phyloP scores from a whole-genome alignment of 2,113 vertebrate genomes.

The Apeltes quadracus region DNA sequence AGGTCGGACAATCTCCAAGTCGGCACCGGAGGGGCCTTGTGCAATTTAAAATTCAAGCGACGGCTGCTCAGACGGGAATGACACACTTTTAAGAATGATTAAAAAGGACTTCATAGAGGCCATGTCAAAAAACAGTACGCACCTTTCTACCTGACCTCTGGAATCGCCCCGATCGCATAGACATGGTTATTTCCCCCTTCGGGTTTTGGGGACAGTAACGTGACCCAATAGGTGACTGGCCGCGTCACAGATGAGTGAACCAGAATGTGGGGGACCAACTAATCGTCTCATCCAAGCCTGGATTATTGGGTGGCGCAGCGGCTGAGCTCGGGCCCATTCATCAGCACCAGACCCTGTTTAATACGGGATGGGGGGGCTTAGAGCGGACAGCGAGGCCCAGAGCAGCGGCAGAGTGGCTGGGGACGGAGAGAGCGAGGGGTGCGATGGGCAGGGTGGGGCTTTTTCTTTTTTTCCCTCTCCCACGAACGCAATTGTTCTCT shows the following conservation, averaged over 20 bases:
- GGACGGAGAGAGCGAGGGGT: slow-evolving; percentile 48
- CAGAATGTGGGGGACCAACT: slow-evolving; percentile 76
- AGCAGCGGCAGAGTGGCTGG: slow-evolving; percentile 48
- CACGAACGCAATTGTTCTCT: slow-evolving; percentile 62
- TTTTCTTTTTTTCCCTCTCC: background rate
- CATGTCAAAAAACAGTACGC: slow-evolving; percentile 8
- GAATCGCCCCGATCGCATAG: slow-evolving; percentile 4
- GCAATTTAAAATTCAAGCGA: slow-evolving; percentile 20
- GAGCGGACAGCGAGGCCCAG: slow-evolving; percentile 60
- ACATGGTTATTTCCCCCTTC: slow-evolving; percentile 21
- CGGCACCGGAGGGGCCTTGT: slow-evolving; percentile 54
- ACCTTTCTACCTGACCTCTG: background rate
- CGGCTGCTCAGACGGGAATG: background rate
- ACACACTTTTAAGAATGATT: slow-evolving; percentile 24
- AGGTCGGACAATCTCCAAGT: slow-evolving; percentile 71
- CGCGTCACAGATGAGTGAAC: slow-evolving; percentile 72
- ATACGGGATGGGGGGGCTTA: slow-evolving; percentile 73
- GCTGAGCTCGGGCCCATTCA: slow-evolving; percentile 75
- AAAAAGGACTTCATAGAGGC: slow-evolving; percentile 16
- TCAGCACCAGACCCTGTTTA: slow-evolving; percentile 78
- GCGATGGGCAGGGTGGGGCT: slow-evolving; percentile 48
- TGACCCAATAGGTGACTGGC: slow-evolving; percentile 52
- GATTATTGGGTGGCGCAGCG: slow-evolving; percentile 73
- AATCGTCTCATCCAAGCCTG: slow-evolving; percentile 72
- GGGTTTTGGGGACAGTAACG: slow-evolving; percentile 32